A percentile compares a stretch with the other conserved stretches of the same genome.
These are phyloP conservation scores for Plecotus auritus DNA, from an alignment of 2,113 vertebrate species.

Conservation along the genomic window DNA sequence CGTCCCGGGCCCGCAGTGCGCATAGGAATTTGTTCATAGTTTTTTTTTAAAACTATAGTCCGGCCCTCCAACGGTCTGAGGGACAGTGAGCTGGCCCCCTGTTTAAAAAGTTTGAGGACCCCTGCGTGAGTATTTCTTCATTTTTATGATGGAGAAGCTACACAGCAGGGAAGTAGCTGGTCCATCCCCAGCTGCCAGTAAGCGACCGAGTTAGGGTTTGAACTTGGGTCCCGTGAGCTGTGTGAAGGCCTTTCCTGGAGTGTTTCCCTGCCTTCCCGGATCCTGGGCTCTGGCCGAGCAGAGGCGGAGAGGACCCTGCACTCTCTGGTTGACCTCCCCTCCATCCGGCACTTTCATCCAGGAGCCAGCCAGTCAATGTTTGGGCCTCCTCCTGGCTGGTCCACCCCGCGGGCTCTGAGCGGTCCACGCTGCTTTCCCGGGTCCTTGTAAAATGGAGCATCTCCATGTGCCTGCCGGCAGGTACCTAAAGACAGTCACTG, in stretches of 20 bases:
- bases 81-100: too few relatives aligned
- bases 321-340: background rate
- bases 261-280: background rate
- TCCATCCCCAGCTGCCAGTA: background rate
- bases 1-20: too few relatives aligned
- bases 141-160: background rate
- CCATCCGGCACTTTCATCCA: background rate
- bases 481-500: background rate
- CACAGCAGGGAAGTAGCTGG: background rate
- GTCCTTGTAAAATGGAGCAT: background rate
- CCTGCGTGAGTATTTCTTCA: background rate
- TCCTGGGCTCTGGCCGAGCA: background rate
- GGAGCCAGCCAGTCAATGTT: too few relatives aligned
- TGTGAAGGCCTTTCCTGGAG: background rate
- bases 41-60: too few relatives aligned
- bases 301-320: rapidly evolving
- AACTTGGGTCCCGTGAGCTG: background rate
- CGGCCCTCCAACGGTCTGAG: too few relatives aligned
- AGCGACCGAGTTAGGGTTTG: background rate
- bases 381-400: background rate
- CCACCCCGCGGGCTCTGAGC: background rate
- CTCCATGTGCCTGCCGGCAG: background rate
- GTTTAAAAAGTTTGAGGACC: too few relatives aligned
- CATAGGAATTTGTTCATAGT: too few relatives aligned
- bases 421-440: background rate